Base-by-base conservation (phyloP, 2,888 invertebrate species). In the Zygaena filipendulae region DNA sequence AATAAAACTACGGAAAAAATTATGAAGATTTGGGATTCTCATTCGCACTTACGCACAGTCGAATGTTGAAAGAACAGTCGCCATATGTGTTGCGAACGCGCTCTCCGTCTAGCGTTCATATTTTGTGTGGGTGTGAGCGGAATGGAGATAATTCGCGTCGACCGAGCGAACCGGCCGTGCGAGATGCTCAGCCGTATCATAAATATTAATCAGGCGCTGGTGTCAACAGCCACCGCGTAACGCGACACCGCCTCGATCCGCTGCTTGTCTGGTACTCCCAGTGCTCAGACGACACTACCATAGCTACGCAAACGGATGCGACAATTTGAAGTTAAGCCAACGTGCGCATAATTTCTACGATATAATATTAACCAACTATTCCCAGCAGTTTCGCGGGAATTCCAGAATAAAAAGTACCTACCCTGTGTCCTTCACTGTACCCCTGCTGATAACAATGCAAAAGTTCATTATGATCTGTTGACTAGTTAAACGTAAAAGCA, bases 211-310 rank as follows among this genome's bases (percentile, higher is more conserved):
- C 79, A 79, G 75, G 74, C 79, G 62, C 70, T 77, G 79, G 79
- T 77, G 79, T 79, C 79, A 77, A 79, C 79, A 77, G 79, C 79
- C 79, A 77, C 75, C 68, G 74, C 75, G 79, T 77, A 77, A 77
- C 77, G 70, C 68, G 77, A 77, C 67, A 75, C 71, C 68, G 63
- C 63, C 49, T 54, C 71, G 66, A 72, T 67, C 64, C 66, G 59
- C 66, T 74, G 68, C 53, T 57, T 52, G 67, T 70, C 70, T 74
- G 66, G 67, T 75, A 69, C 74, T 66, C 52, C 47, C 47, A 51
- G 48, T 47, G 54, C 45, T 57, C 53, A 67, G 59, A 63, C 64
- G 33, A 43, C 16, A 16, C n/a, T 16, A 16, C 16, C 4, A 39
- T 30, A 43, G 37, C 36, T 36, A 40, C 40, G 30, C 47, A 54